These are phyloP conservation scores for human DNA, from an alignment of 2,113 vertebrate species.

Conservation along the genomic window GRCh38 chr12:76520001-76520500, in stretches of 20 bases:
- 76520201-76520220: not conserved
- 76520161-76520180: not conserved
- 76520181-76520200: conserved; percentile 36
- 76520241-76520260: not conserved
- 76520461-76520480: not conserved
- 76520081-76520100: conserved; percentile 39
- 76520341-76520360: conserved; percentile 10
- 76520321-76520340: not conserved
- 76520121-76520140: conserved; percentile 1
- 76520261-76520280: not conserved
- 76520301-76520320: not conserved
- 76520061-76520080: not conserved
- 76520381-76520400: not conserved
- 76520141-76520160: not conserved
- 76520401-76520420: not conserved
- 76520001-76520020: not conserved
- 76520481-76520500: not conserved
- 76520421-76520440: not conserved
- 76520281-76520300: not conserved
- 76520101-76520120: not conserved
- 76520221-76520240: not conserved
- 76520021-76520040: not conserved
- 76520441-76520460: not conserved
- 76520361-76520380: not conserved
- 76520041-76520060: conserved; percentile 21